Evolutionary conservation across 2,113 vertebrate species (phyloP).

Genomic region (Cervus canadensis): DNA sequence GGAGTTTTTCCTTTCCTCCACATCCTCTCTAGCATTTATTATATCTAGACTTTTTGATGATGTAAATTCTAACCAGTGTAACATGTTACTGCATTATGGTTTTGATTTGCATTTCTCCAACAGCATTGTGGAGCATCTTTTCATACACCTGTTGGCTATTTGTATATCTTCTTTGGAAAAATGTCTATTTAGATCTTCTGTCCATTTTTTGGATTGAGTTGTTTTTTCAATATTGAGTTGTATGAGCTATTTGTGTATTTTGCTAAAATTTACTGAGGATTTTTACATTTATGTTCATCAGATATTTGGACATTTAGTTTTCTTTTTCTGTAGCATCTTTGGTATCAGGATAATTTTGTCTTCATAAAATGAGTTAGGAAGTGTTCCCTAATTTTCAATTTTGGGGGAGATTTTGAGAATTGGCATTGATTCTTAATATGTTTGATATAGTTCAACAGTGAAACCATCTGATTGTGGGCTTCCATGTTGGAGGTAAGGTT

Average conservation of each 20-base stretch:
- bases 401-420: neutral
- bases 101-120: neutral
- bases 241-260: neutral
- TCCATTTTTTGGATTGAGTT: neutral
- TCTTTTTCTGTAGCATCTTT: neutral
- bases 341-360: neutral
- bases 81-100: neutral
- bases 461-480: neutral
- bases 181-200: neutral
- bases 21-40: neutral
- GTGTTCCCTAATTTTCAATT: neutral
- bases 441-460: neutral
- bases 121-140: neutral
- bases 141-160: neutral
- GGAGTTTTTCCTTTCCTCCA: neutral
- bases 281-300: neutral
- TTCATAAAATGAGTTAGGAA: neutral
- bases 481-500: neutral
- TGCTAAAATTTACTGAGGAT: neutral
- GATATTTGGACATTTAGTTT: neutral
- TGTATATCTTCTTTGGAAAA: neutral
- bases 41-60: neutral
- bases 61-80: neutral
- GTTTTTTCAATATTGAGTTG: neutral
- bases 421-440: neutral